phyloP scores from a whole-genome alignment of 2,888 invertebrate species.

The Eristalinus aeneus region DNA sequence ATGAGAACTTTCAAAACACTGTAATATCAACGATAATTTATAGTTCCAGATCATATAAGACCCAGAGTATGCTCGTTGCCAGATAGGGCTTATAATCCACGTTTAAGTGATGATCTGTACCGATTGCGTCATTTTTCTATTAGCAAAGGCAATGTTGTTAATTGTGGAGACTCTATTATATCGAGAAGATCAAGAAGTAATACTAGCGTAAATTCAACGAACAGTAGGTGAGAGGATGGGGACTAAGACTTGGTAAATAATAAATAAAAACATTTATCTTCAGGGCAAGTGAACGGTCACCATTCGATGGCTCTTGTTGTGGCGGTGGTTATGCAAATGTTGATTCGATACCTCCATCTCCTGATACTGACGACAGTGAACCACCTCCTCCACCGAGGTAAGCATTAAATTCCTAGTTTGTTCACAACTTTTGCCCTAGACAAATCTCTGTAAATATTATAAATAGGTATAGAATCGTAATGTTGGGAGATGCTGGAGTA shows the following conservation, averaged over 20 bases:
- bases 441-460: not conserved
- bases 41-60: slow-evolving; percentile 91
- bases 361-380: slow-evolving; percentile 86
- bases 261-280: too few relatives aligned
- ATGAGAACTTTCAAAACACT: not conserved
- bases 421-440: not conserved
- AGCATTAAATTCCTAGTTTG: not conserved
- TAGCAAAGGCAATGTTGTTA: slow-evolving; percentile 92
- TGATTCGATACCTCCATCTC: slow-evolving; percentile 88
- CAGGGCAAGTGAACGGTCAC: slow-evolving; percentile 90
- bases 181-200: slow-evolving; percentile 92
- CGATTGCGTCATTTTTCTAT: slow-evolving; percentile 92
- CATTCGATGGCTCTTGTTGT: slow-evolving; percentile 93
- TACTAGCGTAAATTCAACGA: slow-evolving; percentile 92
- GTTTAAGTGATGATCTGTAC: slow-evolving; percentile 91
- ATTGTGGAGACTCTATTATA: slow-evolving; percentile 94
- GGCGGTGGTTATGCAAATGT: slow-evolving; percentile 90
- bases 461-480: slow-evolving; percentile 90
- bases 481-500: slow-evolving; percentile 92
- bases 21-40: not conserved
- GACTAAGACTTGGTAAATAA: too few relatives aligned
- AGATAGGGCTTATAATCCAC: slow-evolving; percentile 92
- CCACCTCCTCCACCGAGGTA: slow-evolving; percentile 81
- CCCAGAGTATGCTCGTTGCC: slow-evolving; percentile 92
- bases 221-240: slow-evolving; percentile 85